phyloP scores from a whole-genome alignment of 2,888 invertebrate genomes.

The Campoletis raptor region DNA sequence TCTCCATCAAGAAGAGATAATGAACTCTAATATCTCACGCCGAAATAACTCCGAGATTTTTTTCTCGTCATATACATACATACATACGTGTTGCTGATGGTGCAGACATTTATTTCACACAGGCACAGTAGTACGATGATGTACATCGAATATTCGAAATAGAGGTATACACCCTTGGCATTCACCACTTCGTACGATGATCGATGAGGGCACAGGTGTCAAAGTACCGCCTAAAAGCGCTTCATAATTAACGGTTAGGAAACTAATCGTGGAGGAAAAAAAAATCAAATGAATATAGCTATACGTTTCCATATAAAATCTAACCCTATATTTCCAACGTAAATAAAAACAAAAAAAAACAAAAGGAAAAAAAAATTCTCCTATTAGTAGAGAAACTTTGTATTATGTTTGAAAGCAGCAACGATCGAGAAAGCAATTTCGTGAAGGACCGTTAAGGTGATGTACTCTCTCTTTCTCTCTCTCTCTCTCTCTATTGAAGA shows the following conservation, averaged over 20 bases:
- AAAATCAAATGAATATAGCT: background rate
- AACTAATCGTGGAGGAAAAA: slow-evolving; percentile 64
- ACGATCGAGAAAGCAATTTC: slow-evolving; percentile 65
- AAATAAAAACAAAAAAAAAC: slow-evolving; percentile 55
- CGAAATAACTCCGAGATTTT: slow-evolving; percentile 38
- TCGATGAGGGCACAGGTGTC: slow-evolving; percentile 80
- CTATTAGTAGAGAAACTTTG: slow-evolving; percentile 49
- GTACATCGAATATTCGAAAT: slow-evolving; percentile 31
- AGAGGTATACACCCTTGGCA: slow-evolving; percentile 65
- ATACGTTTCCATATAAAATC: background rate
- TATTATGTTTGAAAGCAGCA: slow-evolving; percentile 48
- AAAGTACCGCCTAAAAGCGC: slow-evolving; percentile 77
- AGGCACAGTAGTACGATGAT: slow-evolving; percentile 13
- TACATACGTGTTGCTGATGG: slow-evolving; percentile 38
- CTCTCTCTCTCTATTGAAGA: background rate
- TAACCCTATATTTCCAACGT: slow-evolving; percentile 27
- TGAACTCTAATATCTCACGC: slow-evolving; percentile 65
- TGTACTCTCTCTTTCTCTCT: slow-evolving; percentile 20
- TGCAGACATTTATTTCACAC: slow-evolving; percentile 35
- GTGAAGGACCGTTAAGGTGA: slow-evolving; percentile 58
- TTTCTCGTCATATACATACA: background rate
- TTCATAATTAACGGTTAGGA: slow-evolving; percentile 68
- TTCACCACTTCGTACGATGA: slow-evolving; percentile 75
- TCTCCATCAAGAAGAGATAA: slow-evolving; percentile 68
- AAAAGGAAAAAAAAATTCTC: slow-evolving; percentile 48